Evolutionary conservation across 1,140 invertebrate genomes (phyloP), one percentile per base, ranked within the genome.

Genomic region (Megathymus violae): DNA sequence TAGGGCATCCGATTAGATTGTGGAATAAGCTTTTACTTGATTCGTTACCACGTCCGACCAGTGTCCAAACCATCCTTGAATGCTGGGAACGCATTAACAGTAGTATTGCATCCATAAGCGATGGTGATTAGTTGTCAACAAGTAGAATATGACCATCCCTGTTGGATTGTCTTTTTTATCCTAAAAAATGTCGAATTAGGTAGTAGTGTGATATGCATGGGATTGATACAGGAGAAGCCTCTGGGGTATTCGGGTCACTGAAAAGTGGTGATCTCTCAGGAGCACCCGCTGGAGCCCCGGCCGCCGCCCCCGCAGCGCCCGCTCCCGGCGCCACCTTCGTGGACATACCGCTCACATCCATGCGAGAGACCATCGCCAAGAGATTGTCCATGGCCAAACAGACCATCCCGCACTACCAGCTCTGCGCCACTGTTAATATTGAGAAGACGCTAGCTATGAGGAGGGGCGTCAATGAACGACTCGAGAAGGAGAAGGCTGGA

Each of bases 371-470:
- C 15, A 98, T 99, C 81, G 98, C 98, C 3, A 97, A 98, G 89
- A 92, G 98, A 67, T 92, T 99, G 15, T 85, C 96, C 0, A 94
- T 97, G 80, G 99, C 99, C 25, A 99, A 99, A 92, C 95, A 95
- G 75, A 94, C 92, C 19, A 98, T 99, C 82, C 99, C 99, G 16
- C 99, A 99, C 91, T 99, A 99, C 92, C 99, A 99, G 89, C 92
- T 99, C 0, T 95, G 95, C 0, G 93, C 96, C 19, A 98, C 99
- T n/a, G 93, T 98, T 31, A 94, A 95, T 77, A 95, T 99, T 76
- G 98, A 99, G 78, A 94, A 94, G 74, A 91, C 90, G 1, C 43
- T 96, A 6, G 91, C 91, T 46, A 88, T 96, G 78, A 92, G 95
- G 44, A 92, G 92, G 60, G 91, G 92, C 80, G 93, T 99, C 38